Base-by-base conservation (phyloP, 2,888 invertebrate species). In the Ophonus ardosiacus region DNA sequence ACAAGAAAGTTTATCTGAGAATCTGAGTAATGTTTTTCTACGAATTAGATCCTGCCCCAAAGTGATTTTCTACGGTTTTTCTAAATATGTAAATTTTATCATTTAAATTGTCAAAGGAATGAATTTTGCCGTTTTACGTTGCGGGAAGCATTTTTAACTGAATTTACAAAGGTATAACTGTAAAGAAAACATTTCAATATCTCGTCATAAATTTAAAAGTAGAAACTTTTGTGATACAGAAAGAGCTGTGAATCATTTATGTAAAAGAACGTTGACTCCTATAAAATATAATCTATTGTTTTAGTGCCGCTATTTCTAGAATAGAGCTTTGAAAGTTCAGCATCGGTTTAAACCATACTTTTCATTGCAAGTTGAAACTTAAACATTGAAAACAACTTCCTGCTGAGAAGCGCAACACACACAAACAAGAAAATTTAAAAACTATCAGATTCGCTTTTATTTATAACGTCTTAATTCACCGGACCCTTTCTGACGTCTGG, bases 361-460 rank as follows among this genome's bases (percentile, higher is more conserved):
- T 51, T 51, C 43, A 51, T 43, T 51, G 43, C 43, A 13, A 51
- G 43, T 51, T 59, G 18, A 59, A 59, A 59, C 59, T 59, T 15
- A 17, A 13, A 13, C 43, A 13, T 51, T 13, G 43, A 3, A 68
- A 24, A n/a, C 15, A 31, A 68, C 68, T 68, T 68, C 68, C 24
- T 38, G n/a, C 18, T 63, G 10, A 6, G 63, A 63, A n/a, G n/a
- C 68, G n/a, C 31, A 31, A 31, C 31, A 31, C 18, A 63, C 7
- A 68, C 15, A 31, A 31, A 38, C 68, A 68, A 31, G 38, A 68
- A 68, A 68, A 63, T 68, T 38, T 38, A 68, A 59, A 59, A 68
- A 68, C 68, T 68, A 68, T 68, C 68, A 31, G 68, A 38, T 68
- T 68, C 68, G 68, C 68, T 68, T 68, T 68, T 68, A 68, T 68